These are phyloP conservation scores for Limenitis camilla DNA, from an alignment of 2,888 invertebrate species.

Conservation along the genomic window DNA sequence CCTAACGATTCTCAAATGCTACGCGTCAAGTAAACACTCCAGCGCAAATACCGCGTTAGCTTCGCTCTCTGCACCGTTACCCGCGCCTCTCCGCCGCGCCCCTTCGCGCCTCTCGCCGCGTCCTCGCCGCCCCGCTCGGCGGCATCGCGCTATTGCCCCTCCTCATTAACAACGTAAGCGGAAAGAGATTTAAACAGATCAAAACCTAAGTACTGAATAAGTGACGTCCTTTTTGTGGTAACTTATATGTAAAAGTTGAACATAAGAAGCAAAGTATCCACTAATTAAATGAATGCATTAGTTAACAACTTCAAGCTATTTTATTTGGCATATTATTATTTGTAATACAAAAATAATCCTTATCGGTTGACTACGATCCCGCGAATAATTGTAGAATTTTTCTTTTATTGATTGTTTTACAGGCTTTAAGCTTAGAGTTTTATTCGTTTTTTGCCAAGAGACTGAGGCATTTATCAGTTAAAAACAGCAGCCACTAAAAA, in stretches of 20 bases:
- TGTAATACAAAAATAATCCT: conserved; percentile 21
- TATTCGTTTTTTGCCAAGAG: neutral
- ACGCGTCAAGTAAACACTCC: conserved; percentile 64
- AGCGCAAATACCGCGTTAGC: conserved; percentile 54
- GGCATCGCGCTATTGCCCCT: conserved; percentile 45
- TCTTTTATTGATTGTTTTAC: conserved; percentile 24
- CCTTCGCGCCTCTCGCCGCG: conserved; percentile 26
- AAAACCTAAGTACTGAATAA: conserved; percentile 64
- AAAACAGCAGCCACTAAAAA: conserved; percentile 2
- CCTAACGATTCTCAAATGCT: conserved; percentile 71
- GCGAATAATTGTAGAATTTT: conserved; percentile 30
- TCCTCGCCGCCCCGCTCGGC: conserved; percentile 34
- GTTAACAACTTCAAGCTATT: too few species aligned
- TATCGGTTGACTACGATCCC: conserved; percentile 2
- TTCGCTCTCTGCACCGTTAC: conserved; percentile 27
- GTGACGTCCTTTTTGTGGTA: conserved; percentile 63
- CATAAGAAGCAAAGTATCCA: conserved; percentile 55
- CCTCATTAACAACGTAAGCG: conserved; percentile 65
- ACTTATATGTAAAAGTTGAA: conserved; percentile 64
- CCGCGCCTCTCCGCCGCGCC: conserved; percentile 29
- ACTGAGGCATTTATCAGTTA: neutral
- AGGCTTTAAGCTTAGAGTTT: neutral
- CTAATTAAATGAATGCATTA: conserved; percentile 39
- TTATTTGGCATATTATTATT: too few species aligned
- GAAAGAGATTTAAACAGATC: conserved; percentile 65